Percentiles rank a stretch among this genome's conserved stretches.
Evolutionary conservation across 2,113 vertebrate species (phyloP).

Genomic region (Spea bombifrons): DNA sequence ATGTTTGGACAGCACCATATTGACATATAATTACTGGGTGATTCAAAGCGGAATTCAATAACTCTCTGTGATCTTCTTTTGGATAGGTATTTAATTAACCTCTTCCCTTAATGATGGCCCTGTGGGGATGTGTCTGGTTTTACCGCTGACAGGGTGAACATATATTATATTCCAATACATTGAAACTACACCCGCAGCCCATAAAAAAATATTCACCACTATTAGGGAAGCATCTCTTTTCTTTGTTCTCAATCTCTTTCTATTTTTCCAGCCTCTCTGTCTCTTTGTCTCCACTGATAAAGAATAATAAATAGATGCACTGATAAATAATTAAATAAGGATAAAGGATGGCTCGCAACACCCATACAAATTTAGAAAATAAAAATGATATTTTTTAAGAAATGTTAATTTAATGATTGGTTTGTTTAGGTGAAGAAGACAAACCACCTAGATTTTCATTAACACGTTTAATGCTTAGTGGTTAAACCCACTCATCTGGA

Average conservation of each 20-base stretch:
- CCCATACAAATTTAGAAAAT: too few species aligned
- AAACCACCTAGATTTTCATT: neutral
- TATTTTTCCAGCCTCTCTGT: neutral
- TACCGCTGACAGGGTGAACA: neutral
- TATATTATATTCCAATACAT: neutral
- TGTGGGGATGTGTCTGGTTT: neutral
- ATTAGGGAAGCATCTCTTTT: neutral
- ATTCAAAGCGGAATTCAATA: neutral
- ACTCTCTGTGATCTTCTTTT: neutral
- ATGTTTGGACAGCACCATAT: neutral
- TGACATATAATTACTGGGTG: constrained; percentile 3
- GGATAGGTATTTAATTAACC: constrained; percentile 1
- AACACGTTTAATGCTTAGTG: neutral
- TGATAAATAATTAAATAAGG: neutral
- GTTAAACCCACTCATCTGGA: neutral
- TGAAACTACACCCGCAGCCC: neutral
- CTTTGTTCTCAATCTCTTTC: too few species aligned
- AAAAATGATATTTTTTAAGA: too few species aligned
- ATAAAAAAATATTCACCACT: neutral
- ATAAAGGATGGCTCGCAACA: neutral
- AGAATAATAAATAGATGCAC: neutral
- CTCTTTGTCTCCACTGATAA: neutral
- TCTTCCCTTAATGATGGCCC: neutral
- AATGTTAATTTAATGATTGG: too few species aligned
- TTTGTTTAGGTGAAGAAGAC: too few species aligned